These are phyloP conservation scores for Tupiocoris notatus DNA, from an alignment of 2,888 invertebrate species.

Conservation along the genomic window DNA sequence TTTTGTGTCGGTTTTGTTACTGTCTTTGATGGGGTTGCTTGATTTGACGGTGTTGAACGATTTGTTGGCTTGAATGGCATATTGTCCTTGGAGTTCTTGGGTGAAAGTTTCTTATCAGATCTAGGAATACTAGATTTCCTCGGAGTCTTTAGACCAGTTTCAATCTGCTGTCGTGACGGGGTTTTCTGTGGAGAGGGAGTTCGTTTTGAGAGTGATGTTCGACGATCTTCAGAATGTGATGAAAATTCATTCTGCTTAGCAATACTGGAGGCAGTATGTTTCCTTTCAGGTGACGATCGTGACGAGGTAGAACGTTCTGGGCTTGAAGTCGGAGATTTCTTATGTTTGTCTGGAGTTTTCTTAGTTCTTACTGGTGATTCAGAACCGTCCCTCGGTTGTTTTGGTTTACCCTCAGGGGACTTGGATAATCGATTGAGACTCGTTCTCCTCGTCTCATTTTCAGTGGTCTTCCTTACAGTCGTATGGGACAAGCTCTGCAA, in stretches of 20 bases:
- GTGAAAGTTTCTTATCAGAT: slow-evolving; percentile 39
- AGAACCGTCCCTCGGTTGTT: background rate
- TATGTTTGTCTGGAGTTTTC: slow-evolving; percentile 3
- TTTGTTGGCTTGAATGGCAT: background rate
- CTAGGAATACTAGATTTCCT: slow-evolving; percentile 48
- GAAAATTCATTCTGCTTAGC: slow-evolving; percentile 2
- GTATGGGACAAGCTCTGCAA: background rate
- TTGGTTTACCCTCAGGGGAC: slow-evolving; percentile 7
- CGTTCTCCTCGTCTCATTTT: background rate
- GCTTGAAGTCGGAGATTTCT: slow-evolving; percentile 14
- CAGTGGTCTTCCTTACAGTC: background rate
- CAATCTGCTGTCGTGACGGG: background rate
- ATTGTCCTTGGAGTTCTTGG: slow-evolving; percentile 28
- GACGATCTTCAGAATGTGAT: background rate
- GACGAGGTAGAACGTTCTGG: slow-evolving; percentile 2
- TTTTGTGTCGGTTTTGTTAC: background rate
- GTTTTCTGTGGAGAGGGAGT: background rate
- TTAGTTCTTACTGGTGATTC: background rate
- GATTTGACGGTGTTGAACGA: slow-evolving; percentile 26
- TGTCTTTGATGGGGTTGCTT: background rate
- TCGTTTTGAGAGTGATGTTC: background rate
- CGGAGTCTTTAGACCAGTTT: slow-evolving; percentile 30
- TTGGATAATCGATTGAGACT: slow-evolving; percentile 2
- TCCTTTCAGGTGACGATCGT: slow-evolving; percentile 31
- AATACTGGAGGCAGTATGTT: background rate